Percentiles rank a stretch among this genome's conserved stretches.
Evolutionary conservation across 92 coral and sea anemone species (phyloP).

Genomic region (Isaurus tuberculatus): DNA sequence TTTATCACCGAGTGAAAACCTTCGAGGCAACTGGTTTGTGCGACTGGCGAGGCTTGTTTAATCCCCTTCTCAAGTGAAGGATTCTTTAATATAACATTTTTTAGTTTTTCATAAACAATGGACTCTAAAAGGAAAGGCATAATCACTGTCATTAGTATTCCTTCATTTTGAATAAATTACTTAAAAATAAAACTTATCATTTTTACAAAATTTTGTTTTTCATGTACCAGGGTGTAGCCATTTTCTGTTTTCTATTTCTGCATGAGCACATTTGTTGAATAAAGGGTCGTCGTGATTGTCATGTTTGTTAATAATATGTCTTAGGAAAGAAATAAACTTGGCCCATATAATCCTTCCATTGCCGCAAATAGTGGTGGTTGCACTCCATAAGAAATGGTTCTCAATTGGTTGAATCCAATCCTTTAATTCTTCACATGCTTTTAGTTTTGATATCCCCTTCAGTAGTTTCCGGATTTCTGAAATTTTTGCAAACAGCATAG

Average conservation of each 20-base stretch:
- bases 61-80: slow-evolving; percentile 45
- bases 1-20: slow-evolving; percentile 20
- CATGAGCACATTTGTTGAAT: slow-evolving; percentile 69
- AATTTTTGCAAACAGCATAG: background rate
- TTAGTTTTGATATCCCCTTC: no score
- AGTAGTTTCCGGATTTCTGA: background rate
- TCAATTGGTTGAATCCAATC: background rate
- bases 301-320: slow-evolving; percentile 63
- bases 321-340: slow-evolving; percentile 64
- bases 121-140: slow-evolving; percentile 31
- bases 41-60: slow-evolving; percentile 53
- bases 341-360: slow-evolving; percentile 71
- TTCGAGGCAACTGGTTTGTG: slow-evolving; percentile 41
- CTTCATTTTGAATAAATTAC: no score
- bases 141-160: background rate
- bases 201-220: background rate
- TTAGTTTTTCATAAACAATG: slow-evolving; percentile 56
- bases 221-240: slow-evolving; percentile 10
- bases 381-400: slow-evolving; percentile 56
- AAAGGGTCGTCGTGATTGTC: slow-evolving; percentile 48
- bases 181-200: background rate
- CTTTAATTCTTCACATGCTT: background rate
- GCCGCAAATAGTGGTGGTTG: slow-evolving; percentile 65
- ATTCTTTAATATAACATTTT: slow-evolving; percentile 37
- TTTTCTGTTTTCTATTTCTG: slow-evolving; percentile 32